Conservation (phyloP, 2,888 invertebrate genomes). For the Clistopyga incitator region DNA sequence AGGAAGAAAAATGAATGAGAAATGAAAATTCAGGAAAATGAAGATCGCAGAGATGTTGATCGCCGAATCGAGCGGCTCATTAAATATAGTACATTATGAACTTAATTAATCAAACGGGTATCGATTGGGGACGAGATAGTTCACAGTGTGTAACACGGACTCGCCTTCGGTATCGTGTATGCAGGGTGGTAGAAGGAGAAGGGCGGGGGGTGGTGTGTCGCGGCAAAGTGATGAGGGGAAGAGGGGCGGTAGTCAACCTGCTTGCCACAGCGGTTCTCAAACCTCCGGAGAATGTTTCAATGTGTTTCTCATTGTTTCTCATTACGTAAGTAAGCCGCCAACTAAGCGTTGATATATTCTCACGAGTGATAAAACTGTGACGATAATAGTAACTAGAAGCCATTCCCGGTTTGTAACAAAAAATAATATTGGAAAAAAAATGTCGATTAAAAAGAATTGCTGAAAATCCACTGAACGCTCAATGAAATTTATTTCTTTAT, state of each 20-base stretch:
- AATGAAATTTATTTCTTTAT: background rate
- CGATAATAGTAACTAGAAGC: slow-evolving; percentile 1
- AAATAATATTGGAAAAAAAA: background rate
- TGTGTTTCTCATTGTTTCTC: slow-evolving; percentile 63
- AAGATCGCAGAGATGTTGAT: slow-evolving; percentile 35
- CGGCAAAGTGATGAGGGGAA: slow-evolving; percentile 47
- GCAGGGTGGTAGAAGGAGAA: slow-evolving; percentile 69
- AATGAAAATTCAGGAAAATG: slow-evolving; percentile 2
- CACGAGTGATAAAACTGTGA: slow-evolving; percentile 23
- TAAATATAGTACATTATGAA: slow-evolving; percentile 57
- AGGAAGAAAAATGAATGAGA: background rate
- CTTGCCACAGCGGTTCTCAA: slow-evolving; percentile 81
- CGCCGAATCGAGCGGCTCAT: slow-evolving; percentile 8
- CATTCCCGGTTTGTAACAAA: background rate
- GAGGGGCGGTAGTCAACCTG: slow-evolving; percentile 79
- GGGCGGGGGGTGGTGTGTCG: slow-evolving; percentile 70
- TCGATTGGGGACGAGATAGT: slow-evolving; percentile 79
- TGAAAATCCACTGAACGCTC: background rate
- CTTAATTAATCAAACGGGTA: slow-evolving; percentile 82
- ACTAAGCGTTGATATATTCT: slow-evolving; percentile 16
- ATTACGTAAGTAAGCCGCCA: slow-evolving; percentile 66
- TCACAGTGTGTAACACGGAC: slow-evolving; percentile 79
- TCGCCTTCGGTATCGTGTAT: slow-evolving; percentile 70
- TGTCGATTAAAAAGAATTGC: background rate
- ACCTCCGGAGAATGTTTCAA: slow-evolving; percentile 50